phyloP scores from a whole-genome alignment of 2,797 vertebrate genomes.

The Otolemur crassicaudatus region DNA sequence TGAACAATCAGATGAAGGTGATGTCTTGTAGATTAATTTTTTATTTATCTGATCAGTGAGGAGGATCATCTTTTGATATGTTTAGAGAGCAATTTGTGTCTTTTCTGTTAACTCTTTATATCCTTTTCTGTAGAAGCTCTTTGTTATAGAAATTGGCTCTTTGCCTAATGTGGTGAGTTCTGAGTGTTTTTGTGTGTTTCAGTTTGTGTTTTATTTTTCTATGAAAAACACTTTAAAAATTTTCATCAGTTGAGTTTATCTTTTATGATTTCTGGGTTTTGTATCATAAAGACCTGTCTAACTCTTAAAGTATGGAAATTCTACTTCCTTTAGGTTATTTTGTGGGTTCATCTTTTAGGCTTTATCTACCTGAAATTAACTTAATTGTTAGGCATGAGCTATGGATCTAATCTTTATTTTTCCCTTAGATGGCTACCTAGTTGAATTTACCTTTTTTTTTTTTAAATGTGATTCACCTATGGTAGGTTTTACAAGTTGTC shows the following conservation, averaged over 20 bases:
- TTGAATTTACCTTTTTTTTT: neutral
- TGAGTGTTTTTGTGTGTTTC: neutral
- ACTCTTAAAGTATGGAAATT: constrained; percentile 32
- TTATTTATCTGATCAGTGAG: neutral
- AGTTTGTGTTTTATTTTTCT: neutral
- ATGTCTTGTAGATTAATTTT: neutral
- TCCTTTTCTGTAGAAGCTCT: neutral
- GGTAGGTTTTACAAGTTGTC: neutral
- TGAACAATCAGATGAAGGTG: neutral
- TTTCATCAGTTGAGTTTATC: neutral
- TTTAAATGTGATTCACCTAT: too few relatives aligned
- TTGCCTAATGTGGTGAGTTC: neutral
- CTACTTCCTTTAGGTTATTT: neutral
- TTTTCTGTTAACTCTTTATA: neutral
- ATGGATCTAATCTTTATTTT: neutral
- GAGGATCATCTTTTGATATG: neutral
- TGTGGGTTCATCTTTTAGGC: neutral
- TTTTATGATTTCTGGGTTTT: constrained; percentile 42
- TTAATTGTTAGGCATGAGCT: neutral
- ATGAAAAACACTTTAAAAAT: neutral
- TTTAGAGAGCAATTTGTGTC: neutral
- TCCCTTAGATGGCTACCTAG: neutral
- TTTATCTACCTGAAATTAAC: neutral
- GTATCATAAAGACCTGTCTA: neutral
- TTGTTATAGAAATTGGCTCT: neutral